These are phyloP conservation scores for Sarcophaga rosellei DNA, from an alignment of 2,888 invertebrate genomes.

Conservation along the genomic window DNA sequence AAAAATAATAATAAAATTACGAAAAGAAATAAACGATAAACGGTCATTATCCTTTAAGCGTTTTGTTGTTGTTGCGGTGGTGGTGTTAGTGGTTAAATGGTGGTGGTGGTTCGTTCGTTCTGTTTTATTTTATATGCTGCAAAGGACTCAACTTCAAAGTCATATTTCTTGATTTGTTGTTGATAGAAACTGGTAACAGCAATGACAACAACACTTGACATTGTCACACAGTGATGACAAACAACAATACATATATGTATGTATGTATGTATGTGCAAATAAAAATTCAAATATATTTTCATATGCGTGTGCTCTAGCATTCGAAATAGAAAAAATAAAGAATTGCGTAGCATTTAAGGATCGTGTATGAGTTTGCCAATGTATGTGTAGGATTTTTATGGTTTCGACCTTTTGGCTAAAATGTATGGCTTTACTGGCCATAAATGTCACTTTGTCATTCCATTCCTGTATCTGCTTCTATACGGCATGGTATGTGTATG, in stretches of 20 bases:
- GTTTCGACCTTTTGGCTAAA: slow-evolving; percentile 34
- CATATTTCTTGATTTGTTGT: slow-evolving; percentile 49
- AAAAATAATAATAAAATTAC: background rate
- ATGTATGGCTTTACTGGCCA: slow-evolving; percentile 22
- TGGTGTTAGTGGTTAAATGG: too few relatives aligned
- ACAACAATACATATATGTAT: background rate
- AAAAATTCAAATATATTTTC: background rate
- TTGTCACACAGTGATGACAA: slow-evolving; percentile 38
- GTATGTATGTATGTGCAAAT: background rate
- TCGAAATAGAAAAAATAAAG: background rate
- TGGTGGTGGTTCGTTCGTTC: background rate
- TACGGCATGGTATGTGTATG: background rate
- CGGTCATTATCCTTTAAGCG: slow-evolving; percentile 4
- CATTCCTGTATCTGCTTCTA: background rate
- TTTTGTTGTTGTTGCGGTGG: background rate
- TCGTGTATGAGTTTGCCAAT: background rate
- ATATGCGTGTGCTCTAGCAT: background rate
- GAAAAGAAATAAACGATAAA: background rate
- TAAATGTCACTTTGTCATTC: slow-evolving; percentile 16
- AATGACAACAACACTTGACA: slow-evolving; percentile 48
- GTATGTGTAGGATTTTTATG: slow-evolving; percentile 1
- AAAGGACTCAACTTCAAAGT: slow-evolving; percentile 26
- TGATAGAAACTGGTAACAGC: slow-evolving; percentile 40
- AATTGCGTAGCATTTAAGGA: background rate
- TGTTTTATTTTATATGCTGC: background rate